phyloP scores from a whole-genome alignment of 1,140 invertebrate species.

The Carcinoscorpius rotundicauda region DNA sequence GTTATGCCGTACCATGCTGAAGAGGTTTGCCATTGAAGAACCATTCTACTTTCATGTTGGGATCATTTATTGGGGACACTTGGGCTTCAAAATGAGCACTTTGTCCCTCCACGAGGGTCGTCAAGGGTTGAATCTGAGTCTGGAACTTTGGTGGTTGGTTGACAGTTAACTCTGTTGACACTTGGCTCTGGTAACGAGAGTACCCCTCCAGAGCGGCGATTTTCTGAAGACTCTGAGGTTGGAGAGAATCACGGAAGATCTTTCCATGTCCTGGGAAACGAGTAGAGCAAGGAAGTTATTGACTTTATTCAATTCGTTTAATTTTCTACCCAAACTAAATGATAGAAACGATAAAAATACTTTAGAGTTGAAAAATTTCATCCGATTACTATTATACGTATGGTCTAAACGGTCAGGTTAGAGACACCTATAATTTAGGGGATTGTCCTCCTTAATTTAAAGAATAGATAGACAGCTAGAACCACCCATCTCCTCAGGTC shows the following conservation, averaged over 20 bases:
- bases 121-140: constrained; percentile 69
- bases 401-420: too few relatives aligned
- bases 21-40: constrained; percentile 81
- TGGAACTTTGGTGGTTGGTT: constrained; percentile 67
- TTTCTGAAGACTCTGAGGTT: constrained; percentile 81
- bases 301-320: too few relatives aligned
- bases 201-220: constrained; percentile 70
- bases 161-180: constrained; percentile 47
- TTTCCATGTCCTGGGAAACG: constrained; percentile 45
- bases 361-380: too few relatives aligned
- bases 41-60: constrained; percentile 88
- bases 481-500: too few relatives aligned
- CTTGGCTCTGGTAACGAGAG: constrained; percentile 37
- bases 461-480: too few relatives aligned
- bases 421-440: too few relatives aligned
- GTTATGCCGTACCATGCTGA: neutral
- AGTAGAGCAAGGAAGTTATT: too few relatives aligned
- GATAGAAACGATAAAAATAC: too few relatives aligned
- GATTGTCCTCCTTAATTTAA: too few relatives aligned
- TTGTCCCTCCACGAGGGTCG: constrained; percentile 76
- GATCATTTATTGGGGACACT: constrained; percentile 78
- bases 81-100: constrained; percentile 86
- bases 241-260: constrained; percentile 83
- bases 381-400: too few relatives aligned
- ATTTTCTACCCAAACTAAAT: too few relatives aligned